These are phyloP conservation scores for Chascanopsetta lugubris DNA, from an alignment of 2,113 vertebrate genomes.

Conservation along the genomic window DNA sequence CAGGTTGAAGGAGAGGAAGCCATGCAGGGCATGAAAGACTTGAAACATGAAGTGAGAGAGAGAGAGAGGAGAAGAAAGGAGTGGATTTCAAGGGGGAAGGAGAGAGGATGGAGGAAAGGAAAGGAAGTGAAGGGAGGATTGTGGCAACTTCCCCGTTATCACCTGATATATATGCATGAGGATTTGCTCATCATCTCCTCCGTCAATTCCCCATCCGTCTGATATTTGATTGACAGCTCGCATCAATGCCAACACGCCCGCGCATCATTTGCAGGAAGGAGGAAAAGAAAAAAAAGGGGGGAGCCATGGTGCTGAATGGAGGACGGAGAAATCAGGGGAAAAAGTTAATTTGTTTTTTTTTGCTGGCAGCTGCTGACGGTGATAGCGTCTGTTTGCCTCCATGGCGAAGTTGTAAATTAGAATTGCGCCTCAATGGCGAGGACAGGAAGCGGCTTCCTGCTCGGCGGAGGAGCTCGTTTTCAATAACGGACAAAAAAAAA, in stretches of 20 bases:
- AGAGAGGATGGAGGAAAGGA: not conserved
- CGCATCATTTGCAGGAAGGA: slow-evolving; percentile 62
- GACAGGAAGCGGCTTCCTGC: slow-evolving; percentile 40
- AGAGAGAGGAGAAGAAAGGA: slow-evolving; percentile 25
- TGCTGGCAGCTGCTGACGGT: slow-evolving; percentile 54
- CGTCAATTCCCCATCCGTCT: slow-evolving; percentile 58
- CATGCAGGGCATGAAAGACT: slow-evolving; percentile 53
- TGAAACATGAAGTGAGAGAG: slow-evolving; percentile 51
- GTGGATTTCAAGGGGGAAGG: slow-evolving; percentile 36
- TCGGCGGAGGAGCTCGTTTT: slow-evolving; percentile 48
- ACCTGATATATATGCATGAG: slow-evolving; percentile 78
- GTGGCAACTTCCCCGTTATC: slow-evolving; percentile 65
- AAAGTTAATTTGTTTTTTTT: slow-evolving; percentile 76
- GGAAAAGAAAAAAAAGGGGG: too few relatives aligned
- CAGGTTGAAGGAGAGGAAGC: slow-evolving; percentile 14
- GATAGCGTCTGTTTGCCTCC: slow-evolving; percentile 71
- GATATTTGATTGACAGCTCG: slow-evolving; percentile 73
- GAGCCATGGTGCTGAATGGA: slow-evolving; percentile 48
- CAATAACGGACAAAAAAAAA: slow-evolving; percentile 1
- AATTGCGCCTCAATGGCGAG: slow-evolving; percentile 56
- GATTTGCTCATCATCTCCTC: slow-evolving; percentile 67
- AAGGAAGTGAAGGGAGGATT: slow-evolving; percentile 9
- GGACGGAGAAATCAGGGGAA: slow-evolving; percentile 20
- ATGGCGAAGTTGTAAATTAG: slow-evolving; percentile 70
- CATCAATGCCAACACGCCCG: slow-evolving; percentile 65